phyloP scores from a whole-genome alignment of 2,888 invertebrate genomes.

The Ptychoptera contaminata region DNA sequence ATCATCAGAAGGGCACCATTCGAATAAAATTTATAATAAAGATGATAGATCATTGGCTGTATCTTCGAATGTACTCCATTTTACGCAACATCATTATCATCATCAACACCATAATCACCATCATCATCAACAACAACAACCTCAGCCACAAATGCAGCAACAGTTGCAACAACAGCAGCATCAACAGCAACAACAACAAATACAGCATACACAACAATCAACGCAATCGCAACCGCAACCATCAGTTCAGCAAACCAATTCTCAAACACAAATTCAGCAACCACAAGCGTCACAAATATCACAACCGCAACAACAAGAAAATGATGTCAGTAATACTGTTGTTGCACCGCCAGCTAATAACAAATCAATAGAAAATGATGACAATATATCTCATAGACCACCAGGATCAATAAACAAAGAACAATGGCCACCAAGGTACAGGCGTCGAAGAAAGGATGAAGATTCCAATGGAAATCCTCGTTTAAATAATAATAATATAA shows the following conservation, averaged over 20 bases:
- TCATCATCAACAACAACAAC: conserved; percentile 5
- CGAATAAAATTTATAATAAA: conserved; percentile 1
- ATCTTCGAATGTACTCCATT: background rate
- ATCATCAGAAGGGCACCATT: conserved; percentile 2
- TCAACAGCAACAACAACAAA: conserved; percentile 10
- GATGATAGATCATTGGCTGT: background rate
- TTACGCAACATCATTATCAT: conserved; percentile 12
- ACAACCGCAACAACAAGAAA: conserved; percentile 1
- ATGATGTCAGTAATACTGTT: conserved; percentile 1
- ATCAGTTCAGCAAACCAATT: conserved; percentile 12
- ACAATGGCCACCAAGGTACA: conserved; percentile 28
- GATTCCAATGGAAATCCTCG: conserved; percentile 16
- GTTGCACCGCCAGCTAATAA: conserved; percentile 2
- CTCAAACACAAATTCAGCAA: conserved; percentile 13
- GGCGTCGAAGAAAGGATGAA: conserved; percentile 31
- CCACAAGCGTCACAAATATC: conserved; percentile 13
- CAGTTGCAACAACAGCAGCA: conserved; percentile 15
- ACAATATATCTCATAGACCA: conserved; percentile 6
- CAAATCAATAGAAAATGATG: conserved; percentile 4
- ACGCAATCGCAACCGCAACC: conserved; percentile 13
- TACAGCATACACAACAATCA: conserved; percentile 6
- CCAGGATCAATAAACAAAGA: conserved; percentile 22
- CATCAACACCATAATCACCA: conserved; percentile 9
- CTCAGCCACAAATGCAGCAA: conserved; percentile 10
- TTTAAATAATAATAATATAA: background rate